Conservation (phyloP, 1,140 invertebrate species). For the Papilio polytes region DNA sequence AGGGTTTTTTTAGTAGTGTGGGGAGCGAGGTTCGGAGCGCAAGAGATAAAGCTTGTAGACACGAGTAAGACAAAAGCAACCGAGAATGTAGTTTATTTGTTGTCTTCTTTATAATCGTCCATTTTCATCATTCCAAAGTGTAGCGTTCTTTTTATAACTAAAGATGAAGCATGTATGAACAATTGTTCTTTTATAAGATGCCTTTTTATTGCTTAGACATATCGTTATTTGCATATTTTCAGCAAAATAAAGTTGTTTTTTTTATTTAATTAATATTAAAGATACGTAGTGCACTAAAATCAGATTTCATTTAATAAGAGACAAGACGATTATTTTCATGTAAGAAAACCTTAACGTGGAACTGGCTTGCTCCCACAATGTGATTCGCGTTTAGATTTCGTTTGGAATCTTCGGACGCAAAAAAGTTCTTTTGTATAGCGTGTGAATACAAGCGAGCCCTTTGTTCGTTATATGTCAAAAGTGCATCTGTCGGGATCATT, state of each 20-base stretch:
- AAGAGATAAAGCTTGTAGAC: conserved; percentile 77
- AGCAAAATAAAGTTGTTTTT: neutral
- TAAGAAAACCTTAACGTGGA: conserved; percentile 54
- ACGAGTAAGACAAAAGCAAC: conserved; percentile 77
- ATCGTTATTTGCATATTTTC: conserved; percentile 28
- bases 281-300: neutral
- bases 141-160: conserved; percentile 59
- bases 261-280: neutral
- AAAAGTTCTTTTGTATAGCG: conserved; percentile 71
- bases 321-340: conserved; percentile 44
- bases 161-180: neutral
- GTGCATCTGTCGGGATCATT: conserved; percentile 71
- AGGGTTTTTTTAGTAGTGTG: conserved; percentile 56
- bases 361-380: conserved; percentile 66
- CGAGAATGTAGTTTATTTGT: conserved; percentile 76
- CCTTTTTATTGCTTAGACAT: neutral
- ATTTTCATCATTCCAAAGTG: conserved; percentile 60
- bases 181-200: conserved; percentile 21
- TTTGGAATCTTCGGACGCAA: conserved; percentile 65
- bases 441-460: conserved; percentile 66
- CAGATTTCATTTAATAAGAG: conserved; percentile 33
- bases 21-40: conserved; percentile 57
- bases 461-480: conserved; percentile 69
- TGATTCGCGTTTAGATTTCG: conserved; percentile 73
- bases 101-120: conserved; percentile 74